Evolutionary conservation across 2,888 invertebrate species (phyloP).

Genomic region (Hirtodrosophila histrioides): DNA sequence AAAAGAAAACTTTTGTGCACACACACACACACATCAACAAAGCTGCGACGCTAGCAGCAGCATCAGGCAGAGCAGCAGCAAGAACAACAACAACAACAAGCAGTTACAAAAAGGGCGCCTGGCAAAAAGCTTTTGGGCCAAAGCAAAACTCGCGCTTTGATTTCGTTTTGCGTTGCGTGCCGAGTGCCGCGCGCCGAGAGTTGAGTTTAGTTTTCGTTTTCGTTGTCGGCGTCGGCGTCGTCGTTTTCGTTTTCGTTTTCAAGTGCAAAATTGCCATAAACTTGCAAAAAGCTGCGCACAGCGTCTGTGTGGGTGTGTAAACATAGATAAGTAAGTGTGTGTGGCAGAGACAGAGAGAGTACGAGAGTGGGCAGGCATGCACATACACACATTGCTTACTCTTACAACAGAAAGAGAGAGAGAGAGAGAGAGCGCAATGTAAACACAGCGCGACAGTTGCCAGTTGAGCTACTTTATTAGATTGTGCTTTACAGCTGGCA

Average conservation of each 20-base stretch:
- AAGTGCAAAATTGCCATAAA: constrained; percentile 76
- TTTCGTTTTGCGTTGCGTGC: constrained; percentile 52
- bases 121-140: constrained; percentile 55
- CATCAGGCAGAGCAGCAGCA: constrained; percentile 15
- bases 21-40: constrained; percentile 40
- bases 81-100: constrained; percentile 16
- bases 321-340: neutral
- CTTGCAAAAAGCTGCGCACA: constrained; percentile 53
- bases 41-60: constrained; percentile 50
- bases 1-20: constrained; percentile 64
- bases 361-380: constrained; percentile 2
- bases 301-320: constrained; percentile 12
- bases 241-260: constrained; percentile 56
- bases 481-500: neutral
- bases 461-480: constrained; percentile 5
- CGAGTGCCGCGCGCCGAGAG: constrained; percentile 24
- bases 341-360: constrained; percentile 7
- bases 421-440: constrained; percentile 27
- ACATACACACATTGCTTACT: constrained; percentile 1
- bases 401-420: constrained; percentile 7
- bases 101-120: constrained; percentile 38
- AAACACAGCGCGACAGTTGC: constrained; percentile 28
- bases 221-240: constrained; percentile 40
- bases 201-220: constrained; percentile 23
- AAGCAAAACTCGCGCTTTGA: constrained; percentile 53